Evolutionary conservation across 2,113 vertebrate genomes (phyloP).

Genomic region (Callopanchax toddi): DNA sequence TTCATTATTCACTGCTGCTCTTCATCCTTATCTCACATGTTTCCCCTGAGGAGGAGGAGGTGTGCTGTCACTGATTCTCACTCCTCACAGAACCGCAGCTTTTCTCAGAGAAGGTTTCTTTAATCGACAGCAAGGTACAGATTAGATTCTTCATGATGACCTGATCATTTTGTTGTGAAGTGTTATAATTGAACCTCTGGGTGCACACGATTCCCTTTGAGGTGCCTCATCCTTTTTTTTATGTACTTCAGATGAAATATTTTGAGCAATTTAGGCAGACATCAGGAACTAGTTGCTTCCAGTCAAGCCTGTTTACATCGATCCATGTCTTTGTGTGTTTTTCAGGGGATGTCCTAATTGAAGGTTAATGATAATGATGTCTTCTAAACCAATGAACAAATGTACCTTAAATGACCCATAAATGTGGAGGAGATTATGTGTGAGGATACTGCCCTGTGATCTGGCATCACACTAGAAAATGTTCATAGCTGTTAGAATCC

Average conservation of each 20-base stretch:
- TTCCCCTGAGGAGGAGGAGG: constrained; percentile 27
- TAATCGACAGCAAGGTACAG: constrained; percentile 6
- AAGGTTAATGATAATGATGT: not conserved
- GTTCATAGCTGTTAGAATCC: too few relatives aligned
- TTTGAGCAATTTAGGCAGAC: not conserved
- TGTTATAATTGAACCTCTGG: constrained; percentile 9
- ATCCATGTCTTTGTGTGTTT: not conserved
- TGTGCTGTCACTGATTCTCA: constrained; percentile 41
- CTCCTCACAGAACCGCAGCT: constrained; percentile 38
- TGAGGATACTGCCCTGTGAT: not conserved
- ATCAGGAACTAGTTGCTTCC: not conserved
- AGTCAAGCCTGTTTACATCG: not conserved
- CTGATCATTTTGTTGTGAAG: not conserved
- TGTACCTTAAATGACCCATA: not conserved
- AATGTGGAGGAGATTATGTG: not conserved
- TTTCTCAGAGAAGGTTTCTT: constrained; percentile 33
- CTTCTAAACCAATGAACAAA: not conserved
- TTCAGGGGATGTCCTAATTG: not conserved
- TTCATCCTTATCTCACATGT: constrained; percentile 42
- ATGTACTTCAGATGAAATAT: not conserved
- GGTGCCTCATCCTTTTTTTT: not conserved
- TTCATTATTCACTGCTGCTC: constrained; percentile 63
- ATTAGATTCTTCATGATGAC: constrained; percentile 13
- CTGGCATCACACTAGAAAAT: not conserved
- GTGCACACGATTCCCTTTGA: not conserved